Conservation (phyloP, 2,888 invertebrate species). For the Dryomyza anilis region DNA sequence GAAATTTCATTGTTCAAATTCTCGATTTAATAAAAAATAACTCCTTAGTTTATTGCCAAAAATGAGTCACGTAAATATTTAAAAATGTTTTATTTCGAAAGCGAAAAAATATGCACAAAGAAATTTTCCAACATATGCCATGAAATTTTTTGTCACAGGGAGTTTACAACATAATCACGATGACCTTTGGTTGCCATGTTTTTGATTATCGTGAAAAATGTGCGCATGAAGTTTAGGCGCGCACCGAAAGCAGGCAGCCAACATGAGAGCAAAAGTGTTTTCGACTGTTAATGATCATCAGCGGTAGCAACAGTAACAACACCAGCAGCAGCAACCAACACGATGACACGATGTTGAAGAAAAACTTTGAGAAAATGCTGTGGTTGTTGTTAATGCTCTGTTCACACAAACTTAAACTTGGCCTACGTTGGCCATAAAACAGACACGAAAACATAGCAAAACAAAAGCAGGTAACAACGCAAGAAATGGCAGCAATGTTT, state of each 20-base stretch:
- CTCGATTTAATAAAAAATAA: too few relatives aligned
- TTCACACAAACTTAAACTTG: slow-evolving; percentile 6
- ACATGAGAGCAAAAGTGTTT: slow-evolving; percentile 21
- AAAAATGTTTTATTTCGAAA: too few relatives aligned
- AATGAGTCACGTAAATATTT: too few relatives aligned
- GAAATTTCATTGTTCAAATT: too few relatives aligned
- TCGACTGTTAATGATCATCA: not conserved
- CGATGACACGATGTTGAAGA: too few relatives aligned
- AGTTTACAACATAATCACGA: too few relatives aligned
- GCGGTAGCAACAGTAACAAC: not conserved
- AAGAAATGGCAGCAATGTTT: not conserved
- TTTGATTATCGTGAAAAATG: not conserved
- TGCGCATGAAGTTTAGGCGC: not conserved
- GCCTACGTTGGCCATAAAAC: not conserved
- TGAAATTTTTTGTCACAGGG: not conserved
- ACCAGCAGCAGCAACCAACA: not conserved
- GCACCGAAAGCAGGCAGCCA: not conserved
- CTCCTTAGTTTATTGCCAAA: too few relatives aligned
- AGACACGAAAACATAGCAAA: not conserved
- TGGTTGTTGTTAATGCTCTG: not conserved
- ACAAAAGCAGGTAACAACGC: not conserved
- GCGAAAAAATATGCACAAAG: not conserved
- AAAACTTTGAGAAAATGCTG: not conserved
- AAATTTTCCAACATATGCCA: not conserved
- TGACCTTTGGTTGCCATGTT: too few relatives aligned